Evolutionary conservation across 2,113 vertebrate genomes (phyloP).

Genomic region (Onychorhynchus coronatus): DNA sequence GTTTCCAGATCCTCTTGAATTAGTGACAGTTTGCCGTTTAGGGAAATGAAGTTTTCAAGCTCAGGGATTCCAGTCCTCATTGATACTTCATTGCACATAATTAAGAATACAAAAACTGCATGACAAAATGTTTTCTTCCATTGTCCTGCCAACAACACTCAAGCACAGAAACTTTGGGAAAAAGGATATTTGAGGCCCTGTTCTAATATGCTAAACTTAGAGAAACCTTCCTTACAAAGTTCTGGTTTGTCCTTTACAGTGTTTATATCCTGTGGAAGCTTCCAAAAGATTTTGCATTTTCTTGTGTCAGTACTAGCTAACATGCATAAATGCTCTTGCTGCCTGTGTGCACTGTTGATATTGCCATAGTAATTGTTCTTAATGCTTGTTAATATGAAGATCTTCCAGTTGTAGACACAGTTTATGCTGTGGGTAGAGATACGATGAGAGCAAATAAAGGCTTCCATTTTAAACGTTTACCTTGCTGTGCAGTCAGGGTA

Average conservation of each 20-base stretch:
- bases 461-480: not conserved
- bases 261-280: not conserved
- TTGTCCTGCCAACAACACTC: not conserved
- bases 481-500: not conserved
- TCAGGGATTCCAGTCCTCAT: not conserved
- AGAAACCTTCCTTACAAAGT: not conserved
- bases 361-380: not conserved
- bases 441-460: not conserved
- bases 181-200: not conserved
- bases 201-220: not conserved
- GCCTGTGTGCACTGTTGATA: not conserved
- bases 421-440: not conserved
- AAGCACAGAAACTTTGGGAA: not conserved
- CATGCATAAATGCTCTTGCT: not conserved
- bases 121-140: not conserved
- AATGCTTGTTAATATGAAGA: not conserved
- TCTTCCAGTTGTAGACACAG: not conserved
- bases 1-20: not conserved
- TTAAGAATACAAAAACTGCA: accelerated
- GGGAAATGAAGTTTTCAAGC: not conserved
- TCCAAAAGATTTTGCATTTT: not conserved
- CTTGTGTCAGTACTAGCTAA: not conserved
- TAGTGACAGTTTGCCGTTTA: not conserved
- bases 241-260: not conserved
- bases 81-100: not conserved